These are phyloP conservation scores for Heteronetta atricapilla DNA, from an alignment of 2,113 vertebrate species.

Conservation along the genomic window DNA sequence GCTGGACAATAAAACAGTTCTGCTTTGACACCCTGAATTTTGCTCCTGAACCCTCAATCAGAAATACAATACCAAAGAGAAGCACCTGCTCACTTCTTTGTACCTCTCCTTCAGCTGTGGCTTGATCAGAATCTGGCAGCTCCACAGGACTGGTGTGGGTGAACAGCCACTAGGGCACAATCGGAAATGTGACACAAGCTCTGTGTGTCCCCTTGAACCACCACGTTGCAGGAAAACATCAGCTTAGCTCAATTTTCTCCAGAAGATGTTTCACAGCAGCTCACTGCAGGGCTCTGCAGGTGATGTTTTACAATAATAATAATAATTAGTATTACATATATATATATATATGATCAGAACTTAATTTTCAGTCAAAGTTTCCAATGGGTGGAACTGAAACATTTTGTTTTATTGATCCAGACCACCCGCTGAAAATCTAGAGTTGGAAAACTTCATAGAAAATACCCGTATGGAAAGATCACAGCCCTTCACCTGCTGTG, in stretches of 20 bases:
- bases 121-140: neutral
- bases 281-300: neutral
- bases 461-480: neutral
- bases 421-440: neutral
- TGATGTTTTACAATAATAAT: neutral
- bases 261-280: neutral
- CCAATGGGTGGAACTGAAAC: neutral
- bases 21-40: neutral
- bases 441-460: neutral
- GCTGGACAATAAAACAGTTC: neutral
- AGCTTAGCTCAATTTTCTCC: neutral
- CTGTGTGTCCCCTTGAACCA: neutral
- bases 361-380: neutral
- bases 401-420: neutral
- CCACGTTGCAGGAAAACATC: neutral
- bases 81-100: neutral
- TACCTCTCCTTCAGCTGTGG: neutral
- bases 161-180: neutral
- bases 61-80: neutral
- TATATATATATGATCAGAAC: neutral
- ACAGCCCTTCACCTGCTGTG: neutral
- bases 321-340: too few relatives aligned
- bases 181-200: neutral
- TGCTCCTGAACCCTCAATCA: neutral
- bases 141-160: accelerated